Evolutionary conservation across 2,113 vertebrate species (phyloP), one percentile per base, ranked within the genome.

Genomic region (Heterocephalus glaber): DNA sequence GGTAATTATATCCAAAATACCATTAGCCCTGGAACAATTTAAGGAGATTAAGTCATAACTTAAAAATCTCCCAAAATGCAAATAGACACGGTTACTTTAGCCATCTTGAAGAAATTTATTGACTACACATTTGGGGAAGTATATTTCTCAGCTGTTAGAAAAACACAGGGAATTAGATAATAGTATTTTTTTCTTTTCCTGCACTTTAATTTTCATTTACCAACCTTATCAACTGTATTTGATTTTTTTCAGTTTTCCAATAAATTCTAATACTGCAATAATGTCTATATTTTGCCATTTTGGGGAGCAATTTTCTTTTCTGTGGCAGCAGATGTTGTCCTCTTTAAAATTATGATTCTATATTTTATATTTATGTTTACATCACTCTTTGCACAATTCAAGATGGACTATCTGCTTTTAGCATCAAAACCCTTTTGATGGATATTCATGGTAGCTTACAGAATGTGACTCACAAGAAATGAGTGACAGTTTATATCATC

Each of bases 301-400:
- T 58, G 41, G 85, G 72, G 52, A 92, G 49, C 49, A 87, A 54
- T 72, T 74, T 86, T 38, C 84, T 89, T 90, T 80, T 76, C 74
- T 54, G 22, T 76, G 86, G 76, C 95, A 95, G 28, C 5, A 89
- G 76, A 77, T 56, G 6, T 24, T 81, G 1, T 47, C 2, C 66
- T 95, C 28, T 82, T 94, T 91, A 65, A 68, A 83, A 60, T 68
- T 28, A 95, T 89, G 16, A 70, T 44, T 81, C 20, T 87, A 60
- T 22, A 82, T 61, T 47, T 95, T 17, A n/a, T 92, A 86, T 86
- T 89, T 66, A 52, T 77, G 38, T 86, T 94, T 94, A 35, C 81
- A 44, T 80, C 77, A 63, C 76, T 41, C 41, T 92, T 65, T 80
- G 54, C 17, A 70, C 66, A 96, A 85, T 24, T 68, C 6, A 38